Conservation (phyloP, 23 tunicate genomes). For the Ascidia mentula region DNA sequence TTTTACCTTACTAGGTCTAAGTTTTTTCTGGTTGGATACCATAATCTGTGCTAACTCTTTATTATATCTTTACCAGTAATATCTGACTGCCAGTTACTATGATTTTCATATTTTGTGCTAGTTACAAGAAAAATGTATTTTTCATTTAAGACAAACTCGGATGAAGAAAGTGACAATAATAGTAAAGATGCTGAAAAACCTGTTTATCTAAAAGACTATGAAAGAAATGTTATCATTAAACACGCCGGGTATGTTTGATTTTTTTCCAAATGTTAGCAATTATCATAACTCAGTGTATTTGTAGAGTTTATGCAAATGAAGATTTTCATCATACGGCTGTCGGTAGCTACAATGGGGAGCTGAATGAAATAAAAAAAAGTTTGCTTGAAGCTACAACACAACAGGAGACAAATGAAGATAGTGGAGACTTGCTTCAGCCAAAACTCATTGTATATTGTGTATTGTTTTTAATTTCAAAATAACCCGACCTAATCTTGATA, state of each 20-base stretch:
- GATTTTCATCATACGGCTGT: constrained; percentile 37
- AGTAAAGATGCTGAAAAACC: constrained; percentile 59
- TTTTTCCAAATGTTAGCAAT: too few relatives aligned
- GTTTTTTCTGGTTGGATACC: too few relatives aligned
- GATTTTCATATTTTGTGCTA: too few relatives aligned
- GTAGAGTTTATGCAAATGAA: constrained; percentile 30
- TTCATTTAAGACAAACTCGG: background rate
- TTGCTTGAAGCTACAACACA: constrained; percentile 41
- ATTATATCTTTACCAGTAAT: too few relatives aligned
- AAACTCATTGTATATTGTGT: background rate
- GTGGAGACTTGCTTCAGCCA: constrained; percentile 18
- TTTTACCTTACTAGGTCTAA: too few relatives aligned
- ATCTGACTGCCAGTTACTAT: too few relatives aligned
- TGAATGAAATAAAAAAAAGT: constrained; percentile 54
- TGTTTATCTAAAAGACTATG: constrained; percentile 59
- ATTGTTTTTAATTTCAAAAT: background rate
- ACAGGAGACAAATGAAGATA: constrained; percentile 21
- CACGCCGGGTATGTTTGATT: constrained; percentile 49
- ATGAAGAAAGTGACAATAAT: background rate
- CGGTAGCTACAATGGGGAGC: constrained; percentile 58
- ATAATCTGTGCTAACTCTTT: too few relatives aligned
- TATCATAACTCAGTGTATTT: background rate
- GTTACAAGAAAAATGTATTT: too few relatives aligned
- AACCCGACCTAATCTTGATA: background rate
- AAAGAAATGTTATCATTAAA: constrained; percentile 62